Base-by-base conservation (phyloP, 2,888 invertebrate genomes). In the Andrena trimmerana region DNA sequence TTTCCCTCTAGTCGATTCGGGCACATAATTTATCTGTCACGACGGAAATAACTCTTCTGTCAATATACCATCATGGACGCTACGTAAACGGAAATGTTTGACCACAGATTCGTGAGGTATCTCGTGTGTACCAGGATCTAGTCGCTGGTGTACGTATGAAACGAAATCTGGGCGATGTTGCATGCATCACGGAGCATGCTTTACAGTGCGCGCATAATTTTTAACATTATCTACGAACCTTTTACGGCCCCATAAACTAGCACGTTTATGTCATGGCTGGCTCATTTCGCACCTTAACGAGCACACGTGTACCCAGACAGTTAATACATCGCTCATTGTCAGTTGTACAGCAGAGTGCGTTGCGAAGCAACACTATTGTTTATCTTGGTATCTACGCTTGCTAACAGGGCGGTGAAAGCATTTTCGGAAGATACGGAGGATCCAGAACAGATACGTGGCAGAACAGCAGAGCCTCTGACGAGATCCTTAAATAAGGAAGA, bases 161-260 rank as follows among this genome's bases (percentile, higher is more conserved):
- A 29, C 24, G 50, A n/a, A 68, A 59, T 74, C 50, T 65, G 57
- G 33, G 10, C 73, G 60, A 27, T 59, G 65, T 52, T 68, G 75
- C 74, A 52, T 27, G 31, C 50, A 57, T 63, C 10, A 7, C 60
- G 24, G 42, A 54, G 33, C 50, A 16, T 72, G 65, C 66, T 76
- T 76, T 81, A 27, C 24, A 57, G 73, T 82, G 54, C 65, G 60
- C 68, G 85, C 77, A 84, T 88, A 84, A 87, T 89, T 90, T 91
- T 90, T 85, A 80, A 86, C 88, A 86, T 83, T 80, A 74, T 73
- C 78, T 71, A 81, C 88, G 83, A 88, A 81, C 87, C 85, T 87
- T 90, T 90, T 87, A 90, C 86, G 76, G 82, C 79, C 86, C 86
- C 90, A 86, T 90, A 90, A 91, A 91, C 86, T 78, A 81, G 76